These are phyloP conservation scores for Leptinotarsa defecta DNA, from an alignment of 1,140 invertebrate genomes.

Conservation along the genomic window DNA sequence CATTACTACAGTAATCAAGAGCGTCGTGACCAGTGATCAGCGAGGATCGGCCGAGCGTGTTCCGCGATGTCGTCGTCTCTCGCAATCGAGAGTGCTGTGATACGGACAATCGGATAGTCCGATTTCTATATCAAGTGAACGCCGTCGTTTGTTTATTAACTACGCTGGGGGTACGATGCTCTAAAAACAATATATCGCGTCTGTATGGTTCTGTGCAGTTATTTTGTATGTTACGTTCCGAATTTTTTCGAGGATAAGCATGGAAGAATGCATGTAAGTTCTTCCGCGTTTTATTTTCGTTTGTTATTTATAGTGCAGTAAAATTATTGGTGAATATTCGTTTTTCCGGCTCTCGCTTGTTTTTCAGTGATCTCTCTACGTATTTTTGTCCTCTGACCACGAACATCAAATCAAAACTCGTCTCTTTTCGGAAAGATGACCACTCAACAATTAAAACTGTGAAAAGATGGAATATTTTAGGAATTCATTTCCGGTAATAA, in stretches of 20 bases:
- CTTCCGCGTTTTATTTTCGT: constrained; percentile 13
- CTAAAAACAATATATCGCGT: neutral
- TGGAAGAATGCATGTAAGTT: constrained; percentile 49
- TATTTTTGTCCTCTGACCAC: too few species aligned
- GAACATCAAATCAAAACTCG: too few species aligned
- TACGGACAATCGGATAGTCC: too few species aligned
- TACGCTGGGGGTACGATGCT: neutral
- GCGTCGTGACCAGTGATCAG: neutral
- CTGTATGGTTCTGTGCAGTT: constrained; percentile 10
- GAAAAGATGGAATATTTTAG: too few species aligned
- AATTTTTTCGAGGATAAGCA: constrained; percentile 32
- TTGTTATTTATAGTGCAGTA: neutral
- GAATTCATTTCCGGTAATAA: too few species aligned
- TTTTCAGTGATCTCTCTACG: too few species aligned
- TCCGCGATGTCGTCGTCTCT: too few species aligned
- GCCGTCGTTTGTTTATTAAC: neutral
- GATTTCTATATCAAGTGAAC: neutral
- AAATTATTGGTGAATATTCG: neutral
- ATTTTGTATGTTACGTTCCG: constrained; percentile 13
- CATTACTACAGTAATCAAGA: neutral
- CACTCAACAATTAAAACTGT: too few species aligned
- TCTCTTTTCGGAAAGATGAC: too few species aligned
- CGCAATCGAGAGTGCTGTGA: neutral
- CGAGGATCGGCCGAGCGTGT: neutral
- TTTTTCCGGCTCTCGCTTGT: too few species aligned